These are phyloP conservation scores for Serrognathus titanus DNA, from an alignment of 2,888 invertebrate species.

Conservation along the genomic window DNA sequence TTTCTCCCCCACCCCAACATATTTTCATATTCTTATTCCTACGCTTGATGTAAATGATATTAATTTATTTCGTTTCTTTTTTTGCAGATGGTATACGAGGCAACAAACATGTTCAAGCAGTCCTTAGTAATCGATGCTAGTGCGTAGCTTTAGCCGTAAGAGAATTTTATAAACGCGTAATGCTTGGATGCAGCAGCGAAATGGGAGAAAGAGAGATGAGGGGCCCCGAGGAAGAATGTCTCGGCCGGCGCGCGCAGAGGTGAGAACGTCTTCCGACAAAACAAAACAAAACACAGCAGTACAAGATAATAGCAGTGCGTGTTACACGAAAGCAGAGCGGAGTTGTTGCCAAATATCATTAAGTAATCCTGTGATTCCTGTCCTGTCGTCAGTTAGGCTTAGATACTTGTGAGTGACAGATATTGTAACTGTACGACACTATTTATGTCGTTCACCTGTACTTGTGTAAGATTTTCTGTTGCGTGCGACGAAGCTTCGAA, in stretches of 20 bases:
- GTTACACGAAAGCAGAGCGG: slow-evolving; percentile 4
- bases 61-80: slow-evolving; percentile 7
- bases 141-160: slow-evolving; percentile 14
- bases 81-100: slow-evolving; percentile 23
- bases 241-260: neutral
- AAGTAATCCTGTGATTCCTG: slow-evolving; percentile 11
- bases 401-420: slow-evolving; percentile 7
- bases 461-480: slow-evolving; percentile 19
- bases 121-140: slow-evolving; percentile 22
- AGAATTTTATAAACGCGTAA: neutral
- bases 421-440: slow-evolving; percentile 1
- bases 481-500: slow-evolving; percentile 21
- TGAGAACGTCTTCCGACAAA: neutral
- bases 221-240: neutral
- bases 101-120: slow-evolving; percentile 21
- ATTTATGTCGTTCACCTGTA: neutral
- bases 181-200: slow-evolving; percentile 4
- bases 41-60: no score
- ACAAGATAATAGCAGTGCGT: neutral
- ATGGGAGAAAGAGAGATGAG: neutral
- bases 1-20: no score
- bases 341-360: slow-evolving; percentile 14
- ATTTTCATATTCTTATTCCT: no score
- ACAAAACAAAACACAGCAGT: neutral
- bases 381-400: no score